Conservation (phyloP, 2,113 vertebrate species). For the Scolopax mira region DNA sequence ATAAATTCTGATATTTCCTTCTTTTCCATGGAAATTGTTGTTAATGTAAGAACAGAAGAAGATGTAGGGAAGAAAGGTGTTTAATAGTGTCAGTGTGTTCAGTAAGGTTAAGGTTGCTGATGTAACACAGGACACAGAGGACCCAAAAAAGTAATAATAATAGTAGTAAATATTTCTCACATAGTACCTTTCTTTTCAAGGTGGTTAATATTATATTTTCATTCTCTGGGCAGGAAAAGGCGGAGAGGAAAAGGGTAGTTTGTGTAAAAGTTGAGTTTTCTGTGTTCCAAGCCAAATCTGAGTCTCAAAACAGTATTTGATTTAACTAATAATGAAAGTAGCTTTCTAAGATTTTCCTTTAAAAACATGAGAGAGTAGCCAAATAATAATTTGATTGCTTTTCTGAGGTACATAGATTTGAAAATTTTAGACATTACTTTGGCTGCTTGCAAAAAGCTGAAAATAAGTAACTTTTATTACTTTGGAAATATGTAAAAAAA, state of each 20-base stretch:
- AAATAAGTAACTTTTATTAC: not conserved
- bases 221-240: not conserved
- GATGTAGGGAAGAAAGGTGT: not conserved
- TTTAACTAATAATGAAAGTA: not conserved
- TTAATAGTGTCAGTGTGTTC: not conserved
- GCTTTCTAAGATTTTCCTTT: not conserved
- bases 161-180: not conserved
- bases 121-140: not conserved
- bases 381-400: not conserved
- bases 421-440: not conserved
- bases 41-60: not conserved
- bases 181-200: not conserved
- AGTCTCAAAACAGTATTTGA: not conserved
- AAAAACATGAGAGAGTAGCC: not conserved
- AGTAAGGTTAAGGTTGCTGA: not conserved
- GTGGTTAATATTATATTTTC: not conserved
- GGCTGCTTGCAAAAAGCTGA: not conserved
- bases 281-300: not conserved
- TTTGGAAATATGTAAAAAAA: not conserved
- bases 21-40: not conserved
- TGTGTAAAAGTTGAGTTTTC: not conserved
- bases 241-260: not conserved
- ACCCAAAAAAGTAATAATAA: not conserved
- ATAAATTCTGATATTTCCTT: not conserved
- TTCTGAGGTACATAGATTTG: not conserved